Percentiles rank a stretch among this genome's conserved stretches.
Evolutionary conservation across 2,888 invertebrate genomes (phyloP).

Genomic region (Nematopogon swammerdamellus): DNA sequence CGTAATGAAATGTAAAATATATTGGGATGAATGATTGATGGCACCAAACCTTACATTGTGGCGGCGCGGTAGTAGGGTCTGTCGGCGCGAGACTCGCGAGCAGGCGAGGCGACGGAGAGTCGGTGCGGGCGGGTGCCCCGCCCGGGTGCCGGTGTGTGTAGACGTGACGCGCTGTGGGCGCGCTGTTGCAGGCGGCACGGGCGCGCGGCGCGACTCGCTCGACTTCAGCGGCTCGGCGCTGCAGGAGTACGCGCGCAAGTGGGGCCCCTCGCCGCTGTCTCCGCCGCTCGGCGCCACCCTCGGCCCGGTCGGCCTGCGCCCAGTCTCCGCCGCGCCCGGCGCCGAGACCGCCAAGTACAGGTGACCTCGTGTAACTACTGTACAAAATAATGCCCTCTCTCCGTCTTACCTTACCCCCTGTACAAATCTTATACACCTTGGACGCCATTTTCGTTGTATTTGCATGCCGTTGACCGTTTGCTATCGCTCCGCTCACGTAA

Average conservation of each 20-base stretch:
- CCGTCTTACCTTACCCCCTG: neutral
- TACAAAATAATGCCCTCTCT: neutral
- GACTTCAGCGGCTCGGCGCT: constrained; percentile 53
- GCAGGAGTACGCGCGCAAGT: constrained; percentile 56
- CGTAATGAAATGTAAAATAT: too few species aligned
- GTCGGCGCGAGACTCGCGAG: too few species aligned
- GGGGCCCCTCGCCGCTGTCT: constrained; percentile 60
- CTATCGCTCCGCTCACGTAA: too few species aligned
- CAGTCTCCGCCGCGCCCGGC: constrained; percentile 74
- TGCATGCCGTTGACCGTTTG: too few species aligned
- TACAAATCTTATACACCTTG: constrained; percentile 1
- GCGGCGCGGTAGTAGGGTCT: too few species aligned
- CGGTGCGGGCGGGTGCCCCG: too few species aligned
- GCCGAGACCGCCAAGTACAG: constrained; percentile 81
- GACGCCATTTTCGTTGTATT: too few species aligned
- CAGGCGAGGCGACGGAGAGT: too few species aligned
- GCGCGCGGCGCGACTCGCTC: constrained; percentile 51
- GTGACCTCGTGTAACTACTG: constrained; percentile 24
- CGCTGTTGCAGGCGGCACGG: constrained; percentile 30
- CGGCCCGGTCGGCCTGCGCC: constrained; percentile 63
- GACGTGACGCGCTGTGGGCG: constrained; percentile 20
- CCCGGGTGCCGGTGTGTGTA: constrained; percentile 13
- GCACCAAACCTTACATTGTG: too few species aligned
- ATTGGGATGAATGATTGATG: too few species aligned
- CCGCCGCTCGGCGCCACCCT: constrained; percentile 69